Conservation (phyloP, 2,888 invertebrate species). For the Pimpla rufipes region DNA sequence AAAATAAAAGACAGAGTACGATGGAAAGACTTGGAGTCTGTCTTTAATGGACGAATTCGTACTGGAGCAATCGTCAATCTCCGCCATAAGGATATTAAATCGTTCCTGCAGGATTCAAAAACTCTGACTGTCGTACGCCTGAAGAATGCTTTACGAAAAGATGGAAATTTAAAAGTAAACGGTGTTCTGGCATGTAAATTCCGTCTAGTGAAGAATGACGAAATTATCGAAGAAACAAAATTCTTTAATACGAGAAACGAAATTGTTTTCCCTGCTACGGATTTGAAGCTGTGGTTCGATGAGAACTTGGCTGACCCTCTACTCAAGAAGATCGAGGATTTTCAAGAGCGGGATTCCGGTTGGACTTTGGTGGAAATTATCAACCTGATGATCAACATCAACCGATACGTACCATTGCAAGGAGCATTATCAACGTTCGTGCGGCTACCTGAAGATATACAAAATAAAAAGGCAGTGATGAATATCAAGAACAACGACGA, state of each 20-base stretch:
- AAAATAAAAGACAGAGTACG: conserved; percentile 16
- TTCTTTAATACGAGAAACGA: conserved; percentile 45
- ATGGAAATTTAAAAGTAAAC: conserved; percentile 53
- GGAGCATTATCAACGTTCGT: conserved; percentile 65
- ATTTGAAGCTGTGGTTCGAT: conserved; percentile 30
- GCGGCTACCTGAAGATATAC: conserved; percentile 64
- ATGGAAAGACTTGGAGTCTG: conserved; percentile 38
- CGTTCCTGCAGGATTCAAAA: conserved; percentile 46
- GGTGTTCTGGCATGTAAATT: conserved; percentile 48
- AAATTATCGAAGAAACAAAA: conserved; percentile 47
- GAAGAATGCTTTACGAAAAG: conserved; percentile 43
- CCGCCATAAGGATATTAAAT: conserved; percentile 40
- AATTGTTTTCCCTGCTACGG: conserved; percentile 8
- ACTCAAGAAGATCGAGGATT: conserved; percentile 59
- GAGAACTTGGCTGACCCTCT: neutral
- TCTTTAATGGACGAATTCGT: conserved; percentile 45
- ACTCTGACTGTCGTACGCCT: conserved; percentile 17
- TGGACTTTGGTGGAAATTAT: conserved; percentile 69
- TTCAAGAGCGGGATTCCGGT: conserved; percentile 67
- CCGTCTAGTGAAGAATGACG: neutral
- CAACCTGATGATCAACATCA: conserved; percentile 68
- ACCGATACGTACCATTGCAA: conserved; percentile 63
- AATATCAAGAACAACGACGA: conserved; percentile 72
- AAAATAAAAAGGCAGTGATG: conserved; percentile 68
- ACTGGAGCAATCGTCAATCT: conserved; percentile 57